Base-by-base conservation (phyloP, 2,113 vertebrate species). In the Tretioscincus oriximinensis region DNA sequence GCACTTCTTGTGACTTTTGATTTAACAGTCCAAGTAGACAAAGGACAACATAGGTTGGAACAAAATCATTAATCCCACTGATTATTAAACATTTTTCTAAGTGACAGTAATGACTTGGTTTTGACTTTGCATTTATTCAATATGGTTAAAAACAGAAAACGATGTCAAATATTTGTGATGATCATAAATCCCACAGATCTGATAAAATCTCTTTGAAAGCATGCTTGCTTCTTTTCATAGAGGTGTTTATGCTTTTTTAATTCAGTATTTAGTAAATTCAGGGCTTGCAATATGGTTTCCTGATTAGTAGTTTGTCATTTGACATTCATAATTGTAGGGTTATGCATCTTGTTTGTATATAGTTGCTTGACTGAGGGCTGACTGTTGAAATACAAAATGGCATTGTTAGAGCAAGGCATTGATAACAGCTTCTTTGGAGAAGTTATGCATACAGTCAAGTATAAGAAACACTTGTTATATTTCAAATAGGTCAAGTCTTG, bases 1-100 rank as follows among this genome's bases (percentile, higher is more conserved):
- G 89, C 82, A 91, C 84, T 91, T 85, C 90, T 92, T 91, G 82
- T 87, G 87, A 87, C 90, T 93, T 93, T 80, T 84, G 86, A 84
- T 90, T 63, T 74, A 86, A 90, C 85, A 88, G 73, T 69, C 72
- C 81, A 69, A 75, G 70, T 47, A 74, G 29, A 81, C 87, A 88
- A 88, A 54, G 76, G 63, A 86, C 89, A 83, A 77, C 80, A 86
- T 90, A 83, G 41, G 75, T 85, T 93, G 84, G 81, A 88, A 41
- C 86, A 74, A 76, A 85, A 91, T 83, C 63, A 74, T 88, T 89
- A 90, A 90, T 90, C 73, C 86, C 88, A 80, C 70, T 73, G 85
- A 88, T 90, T 88, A 90, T 73, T 78, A 81, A 78, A 69, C 67
- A 81, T 90, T 87, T 61, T 9, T 63, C 81, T 64, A 76, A 86